Conservation (phyloP, 2,888 invertebrate species). For the Ophraella communa region DNA sequence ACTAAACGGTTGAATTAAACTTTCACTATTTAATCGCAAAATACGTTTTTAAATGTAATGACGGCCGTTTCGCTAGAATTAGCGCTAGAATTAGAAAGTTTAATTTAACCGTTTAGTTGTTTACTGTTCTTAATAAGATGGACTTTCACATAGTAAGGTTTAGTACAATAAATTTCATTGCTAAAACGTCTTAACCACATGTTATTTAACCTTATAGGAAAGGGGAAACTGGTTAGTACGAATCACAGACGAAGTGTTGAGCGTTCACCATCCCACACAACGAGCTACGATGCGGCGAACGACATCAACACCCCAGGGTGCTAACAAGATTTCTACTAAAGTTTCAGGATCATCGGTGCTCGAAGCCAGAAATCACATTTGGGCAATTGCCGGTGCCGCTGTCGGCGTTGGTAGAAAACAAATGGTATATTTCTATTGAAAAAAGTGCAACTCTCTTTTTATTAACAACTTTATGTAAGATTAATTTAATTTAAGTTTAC, state of each 20-base stretch:
- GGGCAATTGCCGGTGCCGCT: not conserved
- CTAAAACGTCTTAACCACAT: not conserved
- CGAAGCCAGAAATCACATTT: slow-evolving; percentile 3
- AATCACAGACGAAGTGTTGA: not conserved
- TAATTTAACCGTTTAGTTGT: too few species aligned
- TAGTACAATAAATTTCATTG: not conserved
- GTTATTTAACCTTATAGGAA: not conserved
- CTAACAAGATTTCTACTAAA: slow-evolving; percentile 13
- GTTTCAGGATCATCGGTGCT: slow-evolving; percentile 7
- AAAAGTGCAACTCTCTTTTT: too few species aligned
- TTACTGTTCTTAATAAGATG: too few species aligned
- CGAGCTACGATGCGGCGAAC: not conserved
- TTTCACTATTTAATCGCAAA: too few species aligned
- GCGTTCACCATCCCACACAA: not conserved
- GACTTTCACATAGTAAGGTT: too few species aligned
- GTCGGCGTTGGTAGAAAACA: slow-evolving; percentile 7
- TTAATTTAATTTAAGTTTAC: too few species aligned
- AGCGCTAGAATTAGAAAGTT: too few species aligned
- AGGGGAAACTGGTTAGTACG: not conserved
- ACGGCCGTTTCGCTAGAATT: too few species aligned
- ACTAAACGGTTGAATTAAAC: too few species aligned
- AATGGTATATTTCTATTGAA: slow-evolving; percentile 17
- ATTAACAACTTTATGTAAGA: too few species aligned
- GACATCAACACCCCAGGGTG: slow-evolving; percentile 17
- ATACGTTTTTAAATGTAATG: too few species aligned